phyloP scores from a whole-genome alignment of 2,797 vertebrate genomes.

The Pseudotriccus pelzelni region DNA sequence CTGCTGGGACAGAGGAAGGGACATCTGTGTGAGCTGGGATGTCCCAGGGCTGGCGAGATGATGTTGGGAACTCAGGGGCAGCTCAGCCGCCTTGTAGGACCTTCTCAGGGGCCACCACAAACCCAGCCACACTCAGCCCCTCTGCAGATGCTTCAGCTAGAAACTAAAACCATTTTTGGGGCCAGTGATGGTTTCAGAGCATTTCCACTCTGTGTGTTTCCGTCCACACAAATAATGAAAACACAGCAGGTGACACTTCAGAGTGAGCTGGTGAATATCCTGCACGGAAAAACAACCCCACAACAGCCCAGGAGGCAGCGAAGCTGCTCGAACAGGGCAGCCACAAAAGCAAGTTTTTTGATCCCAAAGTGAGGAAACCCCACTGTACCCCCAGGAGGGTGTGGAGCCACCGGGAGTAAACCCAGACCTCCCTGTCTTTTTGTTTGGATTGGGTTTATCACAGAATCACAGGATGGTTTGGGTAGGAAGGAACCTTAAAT shows the following conservation, averaged over 20 bases:
- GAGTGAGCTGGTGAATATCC: neutral
- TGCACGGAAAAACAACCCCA: fast-evolving
- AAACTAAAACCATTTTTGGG: neutral
- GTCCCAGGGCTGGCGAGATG: neutral
- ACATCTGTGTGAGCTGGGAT: neutral
- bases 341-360: neutral
- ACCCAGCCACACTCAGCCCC: fast-evolving
- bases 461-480: fast-evolving
- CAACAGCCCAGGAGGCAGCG: neutral
- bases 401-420: neutral
- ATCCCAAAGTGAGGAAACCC: neutral
- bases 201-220: neutral
- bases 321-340: neutral
- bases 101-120: neutral
- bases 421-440: neutral
- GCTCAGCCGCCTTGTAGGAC: neutral
- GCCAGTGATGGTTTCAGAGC: neutral
- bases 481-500: neutral
- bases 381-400: fast-evolving
- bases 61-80: neutral
- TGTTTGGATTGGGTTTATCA: neutral
- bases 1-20: neutral
- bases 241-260: neutral
- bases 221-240: fast-evolving
- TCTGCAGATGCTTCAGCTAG: neutral